These are phyloP conservation scores for Magallana ariakensis DNA, from an alignment of 1,140 invertebrate species.

Conservation along the genomic window DNA sequence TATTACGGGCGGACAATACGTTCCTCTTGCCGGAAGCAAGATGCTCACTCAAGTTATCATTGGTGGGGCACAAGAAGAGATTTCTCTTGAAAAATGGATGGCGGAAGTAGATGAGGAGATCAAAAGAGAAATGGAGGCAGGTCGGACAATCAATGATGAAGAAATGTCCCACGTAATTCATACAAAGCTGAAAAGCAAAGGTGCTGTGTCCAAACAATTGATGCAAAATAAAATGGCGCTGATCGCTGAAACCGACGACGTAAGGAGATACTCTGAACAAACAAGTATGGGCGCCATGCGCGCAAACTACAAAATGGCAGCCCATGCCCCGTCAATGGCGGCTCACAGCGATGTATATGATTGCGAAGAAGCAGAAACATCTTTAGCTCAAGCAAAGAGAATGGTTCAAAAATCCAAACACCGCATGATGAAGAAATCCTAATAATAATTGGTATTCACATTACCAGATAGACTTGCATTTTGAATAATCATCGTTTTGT, in stretches of 20 bases:
- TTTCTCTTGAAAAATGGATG: slow-evolving; percentile 73
- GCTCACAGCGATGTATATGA: not conserved
- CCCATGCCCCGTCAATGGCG: not conserved
- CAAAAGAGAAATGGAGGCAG: slow-evolving; percentile 53
- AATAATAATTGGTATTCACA: not conserved
- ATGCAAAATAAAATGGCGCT: slow-evolving; percentile 54
- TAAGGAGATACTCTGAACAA: not conserved
- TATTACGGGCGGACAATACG: slow-evolving; percentile 75
- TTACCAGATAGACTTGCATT: too few relatives aligned
- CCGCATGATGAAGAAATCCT: slow-evolving; percentile 2
- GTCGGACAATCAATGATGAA: slow-evolving; percentile 59
- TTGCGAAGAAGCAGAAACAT: not conserved
- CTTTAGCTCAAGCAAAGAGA: not conserved
- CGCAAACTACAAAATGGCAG: not conserved
- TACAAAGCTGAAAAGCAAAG: slow-evolving; percentile 56
- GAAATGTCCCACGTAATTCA: slow-evolving; percentile 59
- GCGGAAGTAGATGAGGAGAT: slow-evolving; percentile 69
- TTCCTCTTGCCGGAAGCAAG: slow-evolving; percentile 68
- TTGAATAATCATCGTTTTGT: too few relatives aligned
- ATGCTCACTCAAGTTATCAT: slow-evolving; percentile 69
- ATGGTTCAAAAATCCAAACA: slow-evolving; percentile 34
- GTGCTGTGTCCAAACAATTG: slow-evolving; percentile 62
- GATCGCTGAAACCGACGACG: not conserved
- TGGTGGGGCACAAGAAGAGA: slow-evolving; percentile 74
- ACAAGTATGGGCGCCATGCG: not conserved